Percentiles rank a stretch among this genome's conserved stretches.
phyloP scores from a whole-genome alignment of 2,888 invertebrate species.

The Sabatieria punctata region DNA sequence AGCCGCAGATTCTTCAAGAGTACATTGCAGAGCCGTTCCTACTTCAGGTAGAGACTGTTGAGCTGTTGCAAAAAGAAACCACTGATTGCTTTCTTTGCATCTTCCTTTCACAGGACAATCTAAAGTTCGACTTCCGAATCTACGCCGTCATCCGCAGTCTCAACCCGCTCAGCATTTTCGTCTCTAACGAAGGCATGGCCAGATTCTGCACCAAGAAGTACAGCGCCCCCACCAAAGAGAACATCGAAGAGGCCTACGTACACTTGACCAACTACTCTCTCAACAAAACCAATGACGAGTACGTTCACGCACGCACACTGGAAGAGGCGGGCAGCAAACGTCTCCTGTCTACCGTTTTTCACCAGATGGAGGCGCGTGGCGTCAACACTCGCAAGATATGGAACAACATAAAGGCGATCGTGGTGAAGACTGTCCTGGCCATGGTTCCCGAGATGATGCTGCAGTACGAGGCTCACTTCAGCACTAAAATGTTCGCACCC shows the following conservation, averaged over 20 bases:
- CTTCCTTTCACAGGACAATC: constrained; percentile 23
- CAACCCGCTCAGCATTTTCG: constrained; percentile 34
- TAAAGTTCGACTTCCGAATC: constrained; percentile 39
- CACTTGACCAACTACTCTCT: constrained; percentile 41
- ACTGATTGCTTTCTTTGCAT: constrained; percentile 31
- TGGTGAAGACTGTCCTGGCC: constrained; percentile 38
- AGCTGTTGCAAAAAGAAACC: too few relatives aligned
- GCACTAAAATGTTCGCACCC: constrained; percentile 25
- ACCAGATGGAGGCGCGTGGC: constrained; percentile 29
- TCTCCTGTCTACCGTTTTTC: constrained; percentile 36
- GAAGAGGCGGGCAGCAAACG: constrained; percentile 36
- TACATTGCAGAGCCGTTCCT: constrained; percentile 35
- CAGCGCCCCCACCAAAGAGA: constrained; percentile 33
- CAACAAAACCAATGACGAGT: constrained; percentile 35
- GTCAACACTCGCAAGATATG: constrained; percentile 33
- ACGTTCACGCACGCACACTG: constrained; percentile 29
- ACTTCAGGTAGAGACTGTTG: too few relatives aligned
- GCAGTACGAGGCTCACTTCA: constrained; percentile 29
- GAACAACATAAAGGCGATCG: constrained; percentile 35
- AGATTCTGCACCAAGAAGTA: constrained; percentile 39
- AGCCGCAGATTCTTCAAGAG: constrained; percentile 31
- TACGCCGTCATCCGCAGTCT: constrained; percentile 36
- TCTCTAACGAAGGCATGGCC: constrained; percentile 33
- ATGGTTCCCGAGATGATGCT: constrained; percentile 38
- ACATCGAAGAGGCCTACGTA: constrained; percentile 36